Conservation (phyloP, 2,113 vertebrate species). For the Sinocyclocheilus anophthalmus region DNA sequence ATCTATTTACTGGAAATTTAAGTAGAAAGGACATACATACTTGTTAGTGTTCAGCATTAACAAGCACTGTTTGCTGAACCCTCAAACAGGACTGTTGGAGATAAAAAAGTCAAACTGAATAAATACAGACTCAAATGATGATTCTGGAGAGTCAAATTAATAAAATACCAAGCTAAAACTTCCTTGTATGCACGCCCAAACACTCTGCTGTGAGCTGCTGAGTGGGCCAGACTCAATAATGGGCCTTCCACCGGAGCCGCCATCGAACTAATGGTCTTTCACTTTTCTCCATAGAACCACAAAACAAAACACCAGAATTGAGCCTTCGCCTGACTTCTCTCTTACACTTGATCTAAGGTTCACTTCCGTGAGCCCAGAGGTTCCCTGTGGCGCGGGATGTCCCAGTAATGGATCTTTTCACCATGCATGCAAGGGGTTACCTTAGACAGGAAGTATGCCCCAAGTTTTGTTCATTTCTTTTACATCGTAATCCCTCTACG, state of each 20-base stretch:
- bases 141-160: conserved; percentile 68
- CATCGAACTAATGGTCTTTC: too few relatives aligned
- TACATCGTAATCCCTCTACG: too few relatives aligned
- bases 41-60: conserved; percentile 81
- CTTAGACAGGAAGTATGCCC: too few relatives aligned
- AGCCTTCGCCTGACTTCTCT: conserved; percentile 84
- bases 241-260: too few relatives aligned
- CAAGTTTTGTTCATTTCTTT: too few relatives aligned
- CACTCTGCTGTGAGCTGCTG: conserved; percentile 82
- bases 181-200: conserved; percentile 82
- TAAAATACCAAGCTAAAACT: conserved; percentile 77
- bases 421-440: conserved; percentile 95
- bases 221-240: too few relatives aligned
- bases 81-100: conserved; percentile 72
- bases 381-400: conserved; percentile 75
- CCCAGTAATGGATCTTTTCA: conserved; percentile 84
- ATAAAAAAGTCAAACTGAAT: conserved; percentile 52
- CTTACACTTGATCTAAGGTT: conserved; percentile 82
- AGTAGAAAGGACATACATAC: conserved; percentile 82
- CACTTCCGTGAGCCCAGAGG: conserved; percentile 82
- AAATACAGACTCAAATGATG: conserved; percentile 59
- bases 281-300: conserved; percentile 70
- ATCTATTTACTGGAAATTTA: conserved; percentile 82
- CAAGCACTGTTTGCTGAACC: conserved; percentile 76
- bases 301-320: conserved; percentile 81